Conservation (phyloP, 2,113 vertebrate genomes). For the Oncorhynchus keta region DNA sequence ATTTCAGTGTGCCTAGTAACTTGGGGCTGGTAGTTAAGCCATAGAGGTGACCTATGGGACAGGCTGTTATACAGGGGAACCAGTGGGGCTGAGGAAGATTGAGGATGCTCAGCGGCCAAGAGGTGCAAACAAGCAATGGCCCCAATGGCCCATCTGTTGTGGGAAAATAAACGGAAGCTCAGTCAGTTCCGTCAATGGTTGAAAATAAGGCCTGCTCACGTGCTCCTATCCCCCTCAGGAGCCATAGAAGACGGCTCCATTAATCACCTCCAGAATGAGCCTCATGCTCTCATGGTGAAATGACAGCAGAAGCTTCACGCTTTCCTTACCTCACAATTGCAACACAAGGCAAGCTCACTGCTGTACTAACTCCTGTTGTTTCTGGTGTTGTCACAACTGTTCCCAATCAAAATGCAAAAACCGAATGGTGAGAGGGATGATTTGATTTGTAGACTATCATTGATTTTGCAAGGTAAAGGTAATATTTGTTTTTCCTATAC, state of each 20-base stretch:
- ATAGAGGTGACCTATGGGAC: slow-evolving; percentile 51
- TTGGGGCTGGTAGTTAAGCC: slow-evolving; percentile 24
- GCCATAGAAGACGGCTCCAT: slow-evolving; percentile 61
- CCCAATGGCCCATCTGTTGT: slow-evolving; percentile 65
- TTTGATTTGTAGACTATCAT: slow-evolving; percentile 36
- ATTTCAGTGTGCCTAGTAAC: slow-evolving; percentile 15
- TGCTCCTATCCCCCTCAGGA: slow-evolving; percentile 28
- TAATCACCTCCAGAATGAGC: slow-evolving; percentile 66
- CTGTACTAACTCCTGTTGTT: slow-evolving; percentile 29
- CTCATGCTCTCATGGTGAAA: slow-evolving; percentile 54
- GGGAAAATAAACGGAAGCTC: slow-evolving; percentile 49
- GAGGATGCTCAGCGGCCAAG: slow-evolving; percentile 41
- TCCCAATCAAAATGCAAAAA: slow-evolving; percentile 41
- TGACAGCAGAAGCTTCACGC: slow-evolving; percentile 36
- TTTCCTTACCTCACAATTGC: slow-evolving; percentile 31
- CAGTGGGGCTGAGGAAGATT: slow-evolving; percentile 48
- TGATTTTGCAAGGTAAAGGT: slow-evolving; percentile 26
- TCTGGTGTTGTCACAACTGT: slow-evolving; percentile 58
- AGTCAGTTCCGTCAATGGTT: slow-evolving; percentile 24
- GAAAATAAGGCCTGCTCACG: slow-evolving; percentile 14
- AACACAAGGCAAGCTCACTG: slow-evolving; percentile 17
- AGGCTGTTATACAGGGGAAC: neutral
- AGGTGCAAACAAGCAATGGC: slow-evolving; percentile 44
- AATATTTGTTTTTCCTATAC: too few relatives aligned
- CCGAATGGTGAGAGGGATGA: slow-evolving; percentile 25